These are phyloP conservation scores for Thecocarcelia acutangulata DNA, from an alignment of 2,888 invertebrate genomes.

Conservation along the genomic window DNA sequence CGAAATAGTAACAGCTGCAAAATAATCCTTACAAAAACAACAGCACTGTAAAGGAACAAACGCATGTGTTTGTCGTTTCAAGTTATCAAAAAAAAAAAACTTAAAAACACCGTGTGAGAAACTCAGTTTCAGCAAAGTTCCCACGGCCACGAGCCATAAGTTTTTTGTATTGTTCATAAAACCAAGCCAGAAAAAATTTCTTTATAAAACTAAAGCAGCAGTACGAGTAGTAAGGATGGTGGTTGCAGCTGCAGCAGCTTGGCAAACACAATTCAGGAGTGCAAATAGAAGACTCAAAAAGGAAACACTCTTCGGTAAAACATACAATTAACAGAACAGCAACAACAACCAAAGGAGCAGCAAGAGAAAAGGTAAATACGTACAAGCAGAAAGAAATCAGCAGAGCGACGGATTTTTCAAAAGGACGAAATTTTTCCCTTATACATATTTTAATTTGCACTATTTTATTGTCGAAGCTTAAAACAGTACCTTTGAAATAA, in stretches of 20 bases:
- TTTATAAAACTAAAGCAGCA: constrained; percentile 2
- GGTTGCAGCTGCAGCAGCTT: constrained; percentile 69
- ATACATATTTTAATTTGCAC: no score
- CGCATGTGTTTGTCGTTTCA: constrained; percentile 74
- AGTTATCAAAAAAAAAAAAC: constrained; percentile 61
- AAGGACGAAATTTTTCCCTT: neutral
- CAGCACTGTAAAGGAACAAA: constrained; percentile 69
- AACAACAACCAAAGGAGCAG: constrained; percentile 19
- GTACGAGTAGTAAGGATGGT: constrained; percentile 47
- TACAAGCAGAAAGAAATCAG: constrained; percentile 24
- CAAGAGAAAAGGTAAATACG: constrained; percentile 15
- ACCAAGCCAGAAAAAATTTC: constrained; percentile 27
- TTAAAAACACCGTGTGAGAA: constrained; percentile 80
- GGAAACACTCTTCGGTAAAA: constrained; percentile 57
- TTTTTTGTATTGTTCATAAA: constrained; percentile 70
- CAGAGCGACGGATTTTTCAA: neutral
- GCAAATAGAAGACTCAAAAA: constrained; percentile 62
- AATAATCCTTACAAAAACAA: constrained; percentile 69
- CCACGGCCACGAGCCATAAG: constrained; percentile 82
- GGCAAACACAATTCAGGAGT: constrained; percentile 12
- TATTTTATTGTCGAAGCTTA: no score
- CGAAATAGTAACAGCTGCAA: constrained; percentile 79
- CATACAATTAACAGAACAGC: constrained; percentile 37
- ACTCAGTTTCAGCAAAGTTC: constrained; percentile 80
- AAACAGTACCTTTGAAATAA: no score